Evolutionary conservation across 2,888 invertebrate species (phyloP).

Genomic region (Apodemia mormo): DNA sequence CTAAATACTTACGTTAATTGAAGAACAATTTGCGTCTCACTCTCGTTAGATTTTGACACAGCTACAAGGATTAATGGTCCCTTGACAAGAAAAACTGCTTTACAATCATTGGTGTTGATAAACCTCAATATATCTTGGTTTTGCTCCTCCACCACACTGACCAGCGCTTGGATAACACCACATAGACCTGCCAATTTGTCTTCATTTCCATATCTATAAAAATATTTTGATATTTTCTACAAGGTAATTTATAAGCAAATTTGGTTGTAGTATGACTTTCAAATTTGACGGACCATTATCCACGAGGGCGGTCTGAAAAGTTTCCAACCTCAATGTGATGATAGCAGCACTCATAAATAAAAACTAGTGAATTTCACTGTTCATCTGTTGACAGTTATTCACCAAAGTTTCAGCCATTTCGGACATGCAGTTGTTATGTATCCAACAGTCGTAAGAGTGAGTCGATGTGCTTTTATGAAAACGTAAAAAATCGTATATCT

Average conservation of each 20-base stretch:
- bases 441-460: no score
- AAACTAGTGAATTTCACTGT: no score
- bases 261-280: no score
- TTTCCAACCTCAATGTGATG: no score
- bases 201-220: slow-evolving; percentile 91
- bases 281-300: no score
- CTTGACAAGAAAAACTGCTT: slow-evolving; percentile 94
- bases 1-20: slow-evolving; percentile 89
- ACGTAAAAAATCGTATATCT: no score
- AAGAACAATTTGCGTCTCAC: slow-evolving; percentile 90
- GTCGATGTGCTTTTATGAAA: no score
- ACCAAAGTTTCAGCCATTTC: no score
- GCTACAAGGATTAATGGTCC: slow-evolving; percentile 96
- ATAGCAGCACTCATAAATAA: no score
- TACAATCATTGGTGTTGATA: slow-evolving; percentile 92
- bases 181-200: slow-evolving; percentile 96
- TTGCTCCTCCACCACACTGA: slow-evolving; percentile 92
- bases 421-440: no score
- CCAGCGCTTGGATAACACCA: slow-evolving; percentile 96
- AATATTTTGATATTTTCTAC: slow-evolving; percentile 20
- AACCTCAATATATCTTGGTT: slow-evolving; percentile 92
- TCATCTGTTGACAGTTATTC: no score
- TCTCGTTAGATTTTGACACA: slow-evolving; percentile 91
- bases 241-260: not conserved
- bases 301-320: no score